Percentiles rank a stretch among this genome's conserved stretches.
Conservation (phyloP, 2,113 vertebrate genomes). For the Calypte anna region DNA sequence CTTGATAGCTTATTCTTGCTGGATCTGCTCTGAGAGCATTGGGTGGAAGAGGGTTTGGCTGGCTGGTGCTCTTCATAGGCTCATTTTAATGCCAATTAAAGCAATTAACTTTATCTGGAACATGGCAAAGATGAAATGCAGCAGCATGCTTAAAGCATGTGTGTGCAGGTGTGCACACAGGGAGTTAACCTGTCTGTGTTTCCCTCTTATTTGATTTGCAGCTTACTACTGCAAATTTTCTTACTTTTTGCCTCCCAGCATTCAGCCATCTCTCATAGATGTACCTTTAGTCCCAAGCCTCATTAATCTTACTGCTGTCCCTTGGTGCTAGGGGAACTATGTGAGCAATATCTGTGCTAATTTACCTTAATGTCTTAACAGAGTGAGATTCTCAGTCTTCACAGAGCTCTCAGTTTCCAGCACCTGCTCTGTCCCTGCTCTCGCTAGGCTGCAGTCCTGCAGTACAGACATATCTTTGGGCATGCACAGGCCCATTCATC, state of each 20-base stretch:
- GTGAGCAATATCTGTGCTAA: neutral
- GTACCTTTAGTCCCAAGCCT: slow-evolving; percentile 30
- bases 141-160: neutral
- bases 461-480: neutral
- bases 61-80: neutral
- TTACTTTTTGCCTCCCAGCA: neutral
- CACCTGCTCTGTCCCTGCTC: neutral
- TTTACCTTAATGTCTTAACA: neutral
- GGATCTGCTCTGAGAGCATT: neutral
- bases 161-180: neutral
- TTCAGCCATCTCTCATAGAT: neutral
- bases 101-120: slow-evolving; percentile 38
- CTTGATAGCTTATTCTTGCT: neutral
- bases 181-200: neutral
- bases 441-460: neutral
- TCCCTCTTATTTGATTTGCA: neutral
- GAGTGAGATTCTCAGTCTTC: neutral
- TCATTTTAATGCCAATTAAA: slow-evolving; percentile 2
- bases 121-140: neutral
- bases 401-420: neutral
- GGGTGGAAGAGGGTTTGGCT: neutral
- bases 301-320: slow-evolving; percentile 24
- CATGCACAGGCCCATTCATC: neutral
- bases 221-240: neutral
- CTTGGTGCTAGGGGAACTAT: neutral